Base-by-base conservation (phyloP, 2,888 invertebrate genomes). In the Pyrrhia umbra region DNA sequence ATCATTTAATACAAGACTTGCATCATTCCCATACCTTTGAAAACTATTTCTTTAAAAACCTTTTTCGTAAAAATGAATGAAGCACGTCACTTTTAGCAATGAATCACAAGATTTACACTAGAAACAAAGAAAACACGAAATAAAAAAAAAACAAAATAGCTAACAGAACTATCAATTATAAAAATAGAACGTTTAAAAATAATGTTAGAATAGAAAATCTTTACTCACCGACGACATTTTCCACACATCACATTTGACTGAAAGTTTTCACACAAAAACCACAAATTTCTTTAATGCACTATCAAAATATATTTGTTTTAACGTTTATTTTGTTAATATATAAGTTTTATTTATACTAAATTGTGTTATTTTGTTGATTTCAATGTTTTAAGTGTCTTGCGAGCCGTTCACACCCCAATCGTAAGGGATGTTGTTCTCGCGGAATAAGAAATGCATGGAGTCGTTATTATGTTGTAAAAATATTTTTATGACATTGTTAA, bases 391-490 rank as follows among this genome's bases (percentile, higher is more conserved):
- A 85, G 84, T 86, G 86, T 85, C 87, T 88, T 87, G 77, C 84
- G 77, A 77, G 81, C 84, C 81, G 92, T 91, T 92, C 94, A 93
- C 93, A 94, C 93, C 94, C 93, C 90, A 88, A 86, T 87, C 85
- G 83, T 75, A 80, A 88, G 89, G 89, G 87, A 87, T 91, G 91
- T 90, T 92, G 82, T 90, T 88, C 85, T 84, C 81, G 57, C 56
- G 18, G 85, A 82, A 82, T 81, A 85, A 66, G 25, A 82, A 73
- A 81, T 78, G 72, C 30, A 59, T 88, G 73, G 91, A 92, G 91
- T 83, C 40, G 86, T 49, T 69, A 58, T 71, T 70, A 34, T 65
- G 75, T 56, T 58, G 60, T 70, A 75, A 70, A 76, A 74, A 74
- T 64, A 51, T 51, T 67, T 74, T 68, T 68, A 64, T 75, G 60